Evolutionary conservation across 2,113 vertebrate genomes (phyloP).

Genomic region (Brachyhypopomus occidentalis): DNA sequence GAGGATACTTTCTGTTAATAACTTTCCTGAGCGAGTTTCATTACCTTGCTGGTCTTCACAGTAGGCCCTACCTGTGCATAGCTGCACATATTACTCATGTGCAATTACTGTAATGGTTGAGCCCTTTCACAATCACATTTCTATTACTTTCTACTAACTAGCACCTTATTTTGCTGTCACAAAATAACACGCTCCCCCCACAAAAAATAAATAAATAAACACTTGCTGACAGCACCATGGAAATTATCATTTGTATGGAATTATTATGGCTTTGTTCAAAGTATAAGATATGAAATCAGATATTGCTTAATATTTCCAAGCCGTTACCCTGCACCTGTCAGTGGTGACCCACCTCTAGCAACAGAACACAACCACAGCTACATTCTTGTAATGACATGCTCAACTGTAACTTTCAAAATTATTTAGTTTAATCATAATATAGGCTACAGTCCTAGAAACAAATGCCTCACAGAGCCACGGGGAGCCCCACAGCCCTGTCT

Average conservation of each 20-base stretch:
- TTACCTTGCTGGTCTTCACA: constrained; percentile 1
- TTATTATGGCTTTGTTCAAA: constrained; percentile 1
- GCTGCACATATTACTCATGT: constrained; percentile 6
- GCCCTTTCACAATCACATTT: background rate
- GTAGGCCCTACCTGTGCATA: background rate
- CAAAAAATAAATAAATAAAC: no score
- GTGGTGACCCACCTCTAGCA: background rate
- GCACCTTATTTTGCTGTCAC: constrained; percentile 1
- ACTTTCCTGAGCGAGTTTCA: constrained; percentile 2
- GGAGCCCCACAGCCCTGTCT: background rate
- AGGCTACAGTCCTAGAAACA: constrained; percentile 1
- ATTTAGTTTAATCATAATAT: background rate
- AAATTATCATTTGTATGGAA: background rate
- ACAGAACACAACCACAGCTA: background rate
- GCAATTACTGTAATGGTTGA: constrained; percentile 15
- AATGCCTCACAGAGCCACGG: constrained; percentile 1
- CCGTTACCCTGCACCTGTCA: background rate
- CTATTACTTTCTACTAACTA: constrained; percentile 12
- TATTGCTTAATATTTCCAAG: background rate
- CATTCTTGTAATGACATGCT: background rate
- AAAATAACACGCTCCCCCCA: background rate
- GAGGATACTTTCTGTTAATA: constrained; percentile 20
- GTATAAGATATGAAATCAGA: constrained; percentile 15
- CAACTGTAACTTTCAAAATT: background rate
- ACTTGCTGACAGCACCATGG: background rate